Conservation (phyloP, 2,113 vertebrate species). For the Apteryx owenii region DNA sequence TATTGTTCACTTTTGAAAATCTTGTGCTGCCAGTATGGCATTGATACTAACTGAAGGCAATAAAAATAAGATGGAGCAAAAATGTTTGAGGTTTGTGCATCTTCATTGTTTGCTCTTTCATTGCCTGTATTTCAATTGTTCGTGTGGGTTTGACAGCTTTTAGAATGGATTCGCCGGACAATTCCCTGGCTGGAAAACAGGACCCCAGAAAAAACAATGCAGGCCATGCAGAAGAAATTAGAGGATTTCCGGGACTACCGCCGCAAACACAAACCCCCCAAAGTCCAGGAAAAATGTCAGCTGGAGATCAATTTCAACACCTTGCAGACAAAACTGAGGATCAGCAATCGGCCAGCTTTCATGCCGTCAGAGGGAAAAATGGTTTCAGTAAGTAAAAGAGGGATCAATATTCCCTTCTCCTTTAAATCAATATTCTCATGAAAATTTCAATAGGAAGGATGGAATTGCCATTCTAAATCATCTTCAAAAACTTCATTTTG, state of each 20-base stretch:
- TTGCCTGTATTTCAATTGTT: neutral
- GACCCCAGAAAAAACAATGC: conserved; percentile 92
- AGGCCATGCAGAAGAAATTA: conserved; percentile 94
- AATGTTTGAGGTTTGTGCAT: neutral
- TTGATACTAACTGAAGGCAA: neutral
- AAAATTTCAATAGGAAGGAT: neutral
- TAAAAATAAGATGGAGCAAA: neutral
- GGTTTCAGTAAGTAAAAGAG: conserved; percentile 89
- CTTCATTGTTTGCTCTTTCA: neutral
- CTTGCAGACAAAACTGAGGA: conserved; percentile 95
- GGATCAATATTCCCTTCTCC: neutral
- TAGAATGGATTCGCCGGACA: conserved; percentile 98
- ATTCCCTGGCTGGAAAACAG: conserved; percentile 98
- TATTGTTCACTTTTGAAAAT: neutral
- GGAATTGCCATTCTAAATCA: neutral
- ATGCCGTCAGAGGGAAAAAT: conserved; percentile 99
- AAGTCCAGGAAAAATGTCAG: conserved; percentile 98
- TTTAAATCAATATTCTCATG: neutral
- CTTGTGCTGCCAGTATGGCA: neutral
- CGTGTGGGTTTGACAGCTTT: conserved; percentile 73
- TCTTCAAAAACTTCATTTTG: neutral
- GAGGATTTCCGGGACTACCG: conserved; percentile 98
- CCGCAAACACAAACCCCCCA: conserved; percentile 95
- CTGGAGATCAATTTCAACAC: conserved; percentile 99
- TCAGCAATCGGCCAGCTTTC: conserved; percentile 97